Conservation (phyloP, 2,113 vertebrate species). For the Theristicus caerulescens region DNA sequence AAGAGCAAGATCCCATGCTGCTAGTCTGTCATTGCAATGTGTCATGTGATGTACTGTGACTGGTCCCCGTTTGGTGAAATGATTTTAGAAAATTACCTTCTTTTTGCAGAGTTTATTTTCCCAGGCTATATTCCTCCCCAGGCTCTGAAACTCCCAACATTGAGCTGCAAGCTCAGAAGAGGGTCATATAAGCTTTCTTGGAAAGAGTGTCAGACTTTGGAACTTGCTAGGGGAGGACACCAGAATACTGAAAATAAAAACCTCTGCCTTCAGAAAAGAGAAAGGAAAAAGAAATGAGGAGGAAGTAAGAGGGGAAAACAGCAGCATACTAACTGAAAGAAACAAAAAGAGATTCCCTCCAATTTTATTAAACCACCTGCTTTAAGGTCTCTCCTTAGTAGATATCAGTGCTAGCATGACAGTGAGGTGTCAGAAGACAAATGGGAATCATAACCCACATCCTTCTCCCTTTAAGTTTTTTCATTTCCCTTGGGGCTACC, state of each 20-base stretch:
- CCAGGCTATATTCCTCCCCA: background rate
- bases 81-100: background rate
- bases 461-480: background rate
- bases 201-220: background rate
- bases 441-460: background rate
- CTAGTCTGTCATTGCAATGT: background rate
- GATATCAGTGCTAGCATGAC: background rate
- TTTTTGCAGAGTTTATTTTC: background rate
- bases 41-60: background rate
- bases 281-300: background rate
- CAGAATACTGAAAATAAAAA: background rate
- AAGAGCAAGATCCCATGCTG: background rate
- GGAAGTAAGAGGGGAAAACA: background rate
- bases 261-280: background rate
- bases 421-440: background rate
- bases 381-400: background rate
- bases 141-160: background rate
- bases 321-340: background rate
- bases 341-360: background rate
- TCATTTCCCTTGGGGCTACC: background rate
- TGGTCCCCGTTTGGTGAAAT: background rate
- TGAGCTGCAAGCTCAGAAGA: background rate
- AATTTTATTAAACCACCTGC: background rate
- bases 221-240: background rate
- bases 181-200: background rate